Base-by-base conservation (phyloP, 1,140 invertebrate species). In the Conus betulinus region DNA sequence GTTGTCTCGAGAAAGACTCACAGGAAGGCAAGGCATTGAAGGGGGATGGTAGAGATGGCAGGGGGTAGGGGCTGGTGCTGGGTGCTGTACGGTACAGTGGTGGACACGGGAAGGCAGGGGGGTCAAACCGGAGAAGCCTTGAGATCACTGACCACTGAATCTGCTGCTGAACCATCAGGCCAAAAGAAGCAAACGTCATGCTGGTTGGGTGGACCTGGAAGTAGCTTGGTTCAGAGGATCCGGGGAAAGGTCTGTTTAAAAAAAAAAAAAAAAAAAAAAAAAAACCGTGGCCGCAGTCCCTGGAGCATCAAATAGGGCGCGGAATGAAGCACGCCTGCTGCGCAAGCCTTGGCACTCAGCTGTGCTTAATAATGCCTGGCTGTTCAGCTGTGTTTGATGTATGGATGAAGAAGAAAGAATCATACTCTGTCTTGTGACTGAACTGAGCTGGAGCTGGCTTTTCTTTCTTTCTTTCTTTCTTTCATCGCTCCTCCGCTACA, bases 11-110 rank as follows among this genome's bases (percentile, higher is more conserved):
- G 55, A 15, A 76, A 63, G 84, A 63, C 25, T 74, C 55, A 60
- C 51, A 53, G 84, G 63, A 78, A 81, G 84, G 88, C 85, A 86
- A 81, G 81, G 88, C 88, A 87, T 86, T 81, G 88, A 89, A 87
- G 86, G 52, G 76, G 57, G 84, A 82, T n/a, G n/a, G 78, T 78
- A 11, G 27, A 7, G 39, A 60, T 17, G 27, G 25, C 13, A 84
- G 76, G 76, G n/a, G 76, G 76, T 78, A n/a, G 23, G 57, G 57
- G 39, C 39, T 39, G 39, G 60, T 13, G 67, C 13, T 71, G 67
- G 67, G 67, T 71, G 23, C 67, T 71, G 17, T 71, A 71, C 23
- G 67, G 67, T 71, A n/a, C 67, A 23, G 67, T 13, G 67, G 67
- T 71, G 67, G 67, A 71, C 67, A 20, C 17, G 20, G 23, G 6